phyloP scores from a whole-genome alignment of 2,888 invertebrate genomes.

The Pristionchus arcanus region DNA sequence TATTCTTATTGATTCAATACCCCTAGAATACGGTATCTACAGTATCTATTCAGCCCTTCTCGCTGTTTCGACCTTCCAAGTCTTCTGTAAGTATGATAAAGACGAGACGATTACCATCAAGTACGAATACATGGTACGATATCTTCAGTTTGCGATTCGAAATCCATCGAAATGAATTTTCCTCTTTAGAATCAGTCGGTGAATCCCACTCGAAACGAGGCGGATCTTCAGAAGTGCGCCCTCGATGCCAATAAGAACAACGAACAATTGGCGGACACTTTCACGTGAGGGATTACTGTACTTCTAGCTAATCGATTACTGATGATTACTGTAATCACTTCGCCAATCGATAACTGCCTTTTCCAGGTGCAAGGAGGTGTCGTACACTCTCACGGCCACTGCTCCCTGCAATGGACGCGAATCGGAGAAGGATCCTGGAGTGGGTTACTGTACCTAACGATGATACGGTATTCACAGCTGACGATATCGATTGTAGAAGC shows the following conservation, averaged over 20 bases:
- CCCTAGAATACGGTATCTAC: neutral
- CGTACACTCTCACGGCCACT: neutral
- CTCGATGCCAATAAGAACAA: slow-evolving; percentile 37
- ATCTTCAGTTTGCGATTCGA: neutral
- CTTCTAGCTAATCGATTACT: neutral
- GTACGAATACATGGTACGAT: slow-evolving; percentile 31
- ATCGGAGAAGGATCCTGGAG: slow-evolving; percentile 28
- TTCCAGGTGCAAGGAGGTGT: slow-evolving; percentile 25
- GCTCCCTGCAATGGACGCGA: slow-evolving; percentile 40
- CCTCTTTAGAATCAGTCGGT: slow-evolving; percentile 5
- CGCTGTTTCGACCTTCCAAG: neutral
- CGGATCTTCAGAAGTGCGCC: slow-evolving; percentile 24
- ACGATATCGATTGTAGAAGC: slow-evolving; percentile 6
- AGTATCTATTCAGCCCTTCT: neutral
- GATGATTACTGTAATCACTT: neutral
- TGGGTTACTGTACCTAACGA: neutral
- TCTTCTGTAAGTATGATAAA: neutral
- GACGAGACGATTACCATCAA: slow-evolving; percentile 4
- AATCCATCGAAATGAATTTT: neutral
- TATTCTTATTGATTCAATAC: neutral
- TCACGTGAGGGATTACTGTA: neutral
- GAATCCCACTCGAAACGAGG: neutral
- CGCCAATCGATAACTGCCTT: neutral
- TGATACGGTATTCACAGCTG: neutral
- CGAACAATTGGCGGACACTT: neutral